Percentiles rank a stretch among this genome's conserved stretches.
Conservation (phyloP, 2,888 invertebrate species). For the Brenthis daphne region DNA sequence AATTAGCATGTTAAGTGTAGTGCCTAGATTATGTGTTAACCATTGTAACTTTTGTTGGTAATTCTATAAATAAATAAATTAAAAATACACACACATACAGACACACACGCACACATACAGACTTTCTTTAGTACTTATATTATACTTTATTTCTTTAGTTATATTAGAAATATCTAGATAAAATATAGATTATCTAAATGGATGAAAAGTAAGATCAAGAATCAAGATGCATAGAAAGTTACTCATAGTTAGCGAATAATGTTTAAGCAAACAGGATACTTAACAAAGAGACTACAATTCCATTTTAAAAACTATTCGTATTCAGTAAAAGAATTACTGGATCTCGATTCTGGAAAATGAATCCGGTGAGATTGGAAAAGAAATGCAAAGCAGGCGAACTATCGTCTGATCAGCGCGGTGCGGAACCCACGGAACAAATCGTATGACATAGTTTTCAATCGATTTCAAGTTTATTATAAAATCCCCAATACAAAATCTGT, state of each 20-base stretch:
- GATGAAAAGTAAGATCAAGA: neutral
- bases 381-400: slow-evolving; percentile 38
- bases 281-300: slow-evolving; percentile 32
- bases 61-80: too few relatives aligned
- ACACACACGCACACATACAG: too few relatives aligned
- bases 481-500: slow-evolving; percentile 8
- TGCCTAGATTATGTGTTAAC: too few relatives aligned
- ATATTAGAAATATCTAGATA: too few relatives aligned
- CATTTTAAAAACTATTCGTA: slow-evolving; percentile 36
- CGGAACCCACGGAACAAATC: slow-evolving; percentile 28
- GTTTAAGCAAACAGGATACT: slow-evolving; percentile 28
- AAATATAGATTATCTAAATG: too few relatives aligned
- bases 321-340: slow-evolving; percentile 36
- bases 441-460: slow-evolving; percentile 29
- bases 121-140: neutral
- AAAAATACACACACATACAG: too few relatives aligned
- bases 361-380: slow-evolving; percentile 38
- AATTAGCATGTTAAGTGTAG: too few relatives aligned
- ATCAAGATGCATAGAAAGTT: slow-evolving; percentile 3
- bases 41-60: too few relatives aligned
- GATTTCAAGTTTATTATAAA: slow-evolving; percentile 22
- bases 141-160: too few relatives aligned
- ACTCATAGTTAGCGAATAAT: slow-evolving; percentile 16
- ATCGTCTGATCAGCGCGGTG: slow-evolving; percentile 32
- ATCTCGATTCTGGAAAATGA: slow-evolving; percentile 38